Percentiles rank a stretch among this genome's conserved stretches.
Evolutionary conservation across 2,888 invertebrate species (phyloP).

Genomic region (Hermaeophaga mercurialis): DNA sequence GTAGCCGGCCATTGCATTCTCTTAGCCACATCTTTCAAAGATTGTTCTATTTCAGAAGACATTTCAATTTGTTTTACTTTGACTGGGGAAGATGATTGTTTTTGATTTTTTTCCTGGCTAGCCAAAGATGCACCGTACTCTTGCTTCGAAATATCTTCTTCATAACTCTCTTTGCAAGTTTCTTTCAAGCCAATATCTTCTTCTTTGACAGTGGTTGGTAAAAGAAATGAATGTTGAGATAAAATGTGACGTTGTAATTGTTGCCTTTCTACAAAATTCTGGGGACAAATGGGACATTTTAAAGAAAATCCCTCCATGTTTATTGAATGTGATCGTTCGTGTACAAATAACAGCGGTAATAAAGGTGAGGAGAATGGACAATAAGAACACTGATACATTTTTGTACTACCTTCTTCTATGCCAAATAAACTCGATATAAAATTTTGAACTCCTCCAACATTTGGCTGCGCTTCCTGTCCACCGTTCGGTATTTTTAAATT

Average conservation of each 20-base stretch:
- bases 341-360: conserved; percentile 88
- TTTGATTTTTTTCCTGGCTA: conserved; percentile 20
- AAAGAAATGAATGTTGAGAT: conserved; percentile 62
- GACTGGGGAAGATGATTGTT: conserved; percentile 35
- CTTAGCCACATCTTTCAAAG: conserved; percentile 62
- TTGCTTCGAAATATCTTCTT: conserved; percentile 39
- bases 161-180: conserved; percentile 27
- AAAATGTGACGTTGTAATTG: conserved; percentile 68
- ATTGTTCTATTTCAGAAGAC: conserved; percentile 59
- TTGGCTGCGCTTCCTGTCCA: conserved; percentile 47
- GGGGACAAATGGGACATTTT: conserved; percentile 67
- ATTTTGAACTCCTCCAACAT: conserved; percentile 59
- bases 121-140: conserved; percentile 29
- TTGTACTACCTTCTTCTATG: conserved; percentile 62
- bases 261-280: conserved; percentile 64
- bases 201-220: conserved; percentile 55
- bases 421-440: conserved; percentile 62
- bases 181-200: conserved; percentile 44
- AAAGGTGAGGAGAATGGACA: conserved; percentile 90
- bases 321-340: conserved; percentile 79
- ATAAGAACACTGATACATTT: conserved; percentile 87
- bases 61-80: conserved; percentile 43
- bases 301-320: conserved; percentile 50
- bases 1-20: conserved; percentile 65
- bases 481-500: conserved; percentile 66